Base-by-base conservation (phyloP, 2,888 invertebrate species). In the Caenorhabditis drosophilae region DNA sequence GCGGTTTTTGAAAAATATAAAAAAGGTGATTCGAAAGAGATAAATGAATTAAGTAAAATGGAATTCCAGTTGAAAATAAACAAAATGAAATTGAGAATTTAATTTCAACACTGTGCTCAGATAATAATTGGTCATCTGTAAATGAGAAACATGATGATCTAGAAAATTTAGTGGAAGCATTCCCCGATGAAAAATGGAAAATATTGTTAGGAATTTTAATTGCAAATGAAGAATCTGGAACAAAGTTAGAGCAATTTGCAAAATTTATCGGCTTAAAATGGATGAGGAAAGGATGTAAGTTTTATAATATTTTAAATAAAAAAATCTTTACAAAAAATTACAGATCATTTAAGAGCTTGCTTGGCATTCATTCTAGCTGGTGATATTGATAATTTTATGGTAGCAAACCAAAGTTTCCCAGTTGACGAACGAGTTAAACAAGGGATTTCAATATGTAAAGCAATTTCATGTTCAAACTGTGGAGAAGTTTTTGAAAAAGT, bases 171-270 rank as follows among this genome's bases (percentile, higher is more conserved):
- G 9, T 51, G 16, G 6, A 44, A 2, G 27, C 46, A 2, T 62
- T 56, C 25, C 61, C 61, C 12, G 61, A 56, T 26, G 41, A 52
- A 16, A 62, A 62, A 35, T 62, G 61, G 61, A 36, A 20, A 40
- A 51, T 44, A 18, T 22, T 62, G 25, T 38, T 62, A 9, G 61
- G 61, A 18, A 36, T 56, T 23, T 42, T 62, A 2, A 31, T 61
- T 20, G 45, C 55, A 20, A 40, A 40, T 16, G 40, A 20, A 18
- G 4, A 18, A 3, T 22, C 51, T 51, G 11, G 46, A 51, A 41
- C 4, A 40, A 9, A 34, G 31, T 26, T n/a, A 16, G 2, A 34
- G n/a, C 9, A 41, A 50, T 12, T 25, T 54, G 51, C 48, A 2
- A 48, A 25, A 23, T 23, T 11, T 2, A 45, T 60, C 11, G 60